Evolutionary conservation across 2,888 invertebrate genomes (phyloP).

Genomic region (Phymatocera aterrima): DNA sequence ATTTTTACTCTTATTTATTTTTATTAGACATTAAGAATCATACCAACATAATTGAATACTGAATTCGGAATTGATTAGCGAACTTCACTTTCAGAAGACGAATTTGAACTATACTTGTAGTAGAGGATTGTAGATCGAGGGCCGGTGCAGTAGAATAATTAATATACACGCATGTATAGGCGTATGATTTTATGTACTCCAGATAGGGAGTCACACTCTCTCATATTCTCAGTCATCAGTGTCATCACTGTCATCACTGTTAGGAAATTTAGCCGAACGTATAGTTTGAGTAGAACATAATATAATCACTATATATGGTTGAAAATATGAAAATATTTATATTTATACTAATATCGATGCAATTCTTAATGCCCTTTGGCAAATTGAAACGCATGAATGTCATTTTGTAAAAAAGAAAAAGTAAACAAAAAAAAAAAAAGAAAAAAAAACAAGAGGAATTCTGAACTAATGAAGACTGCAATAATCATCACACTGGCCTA

Average conservation of each 20-base stretch:
- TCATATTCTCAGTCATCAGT: background rate
- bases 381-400: slow-evolving; percentile 17
- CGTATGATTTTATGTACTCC: background rate
- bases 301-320: background rate
- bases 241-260: slow-evolving; percentile 6
- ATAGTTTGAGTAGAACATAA: slow-evolving; percentile 16
- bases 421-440: slow-evolving; percentile 41
- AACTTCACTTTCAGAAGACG: slow-evolving; percentile 6
- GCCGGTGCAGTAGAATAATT: slow-evolving; percentile 26
- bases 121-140: background rate
- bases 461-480: slow-evolving; percentile 70
- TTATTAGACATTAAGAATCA: background rate
- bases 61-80: slow-evolving; percentile 39
- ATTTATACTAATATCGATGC: slow-evolving; percentile 40
- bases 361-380: slow-evolving; percentile 35
- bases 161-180: slow-evolving; percentile 8
- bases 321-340: slow-evolving; percentile 40
- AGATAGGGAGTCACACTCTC: slow-evolving; percentile 9
- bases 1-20: slow-evolving; percentile 39
- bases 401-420: slow-evolving; percentile 24
- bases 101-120: background rate
- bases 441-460: slow-evolving; percentile 48
- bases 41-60: slow-evolving; percentile 14
- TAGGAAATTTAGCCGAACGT: slow-evolving; percentile 31
- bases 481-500: slow-evolving; percentile 71